Percentiles rank a stretch among this genome's conserved stretches.
phyloP scores from a whole-genome alignment of 2,888 invertebrate genomes.

The Chymomyza fuscimana region DNA sequence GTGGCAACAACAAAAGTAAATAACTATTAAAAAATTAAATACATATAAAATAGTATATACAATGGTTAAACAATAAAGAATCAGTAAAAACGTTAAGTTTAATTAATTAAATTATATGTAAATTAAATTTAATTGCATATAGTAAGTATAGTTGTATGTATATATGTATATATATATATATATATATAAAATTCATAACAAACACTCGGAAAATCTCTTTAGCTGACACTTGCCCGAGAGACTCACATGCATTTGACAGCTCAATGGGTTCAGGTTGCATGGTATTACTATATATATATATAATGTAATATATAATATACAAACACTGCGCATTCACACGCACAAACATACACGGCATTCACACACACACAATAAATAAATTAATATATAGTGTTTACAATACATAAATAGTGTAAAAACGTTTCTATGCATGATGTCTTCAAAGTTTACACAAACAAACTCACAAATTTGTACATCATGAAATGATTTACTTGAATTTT shows the following conservation, averaged over 20 bases:
- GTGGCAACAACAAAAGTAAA: constrained; percentile 49
- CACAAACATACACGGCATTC: constrained; percentile 35
- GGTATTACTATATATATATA: neutral
- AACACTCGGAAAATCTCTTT: constrained; percentile 18
- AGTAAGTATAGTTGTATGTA: neutral
- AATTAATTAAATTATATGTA: constrained; percentile 25
- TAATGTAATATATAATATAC: neutral
- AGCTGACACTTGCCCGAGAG: constrained; percentile 11
- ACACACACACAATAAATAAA: constrained; percentile 55
- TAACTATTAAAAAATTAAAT: constrained; percentile 47
- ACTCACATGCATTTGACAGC: constrained; percentile 53
- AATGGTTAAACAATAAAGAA: constrained; percentile 37
- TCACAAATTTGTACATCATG: constrained; percentile 64
- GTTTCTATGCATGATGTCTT: constrained; percentile 60
- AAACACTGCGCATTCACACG: constrained; percentile 35
- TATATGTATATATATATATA: constrained; percentile 25
- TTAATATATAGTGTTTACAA: constrained; percentile 59
- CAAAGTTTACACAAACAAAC: constrained; percentile 53
- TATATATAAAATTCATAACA: constrained; percentile 35
- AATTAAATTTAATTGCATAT: constrained; percentile 22
- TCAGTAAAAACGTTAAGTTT: constrained; percentile 41
- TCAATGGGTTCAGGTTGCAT: constrained; percentile 17
- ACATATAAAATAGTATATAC: constrained; percentile 23
- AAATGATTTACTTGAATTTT: constrained; percentile 30
- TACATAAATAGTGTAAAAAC: neutral